A percentile compares a stretch with the other conserved stretches of the same genome.
Evolutionary conservation across 2,888 invertebrate species (phyloP).

Genomic region (Agonopterix alstromeriana): DNA sequence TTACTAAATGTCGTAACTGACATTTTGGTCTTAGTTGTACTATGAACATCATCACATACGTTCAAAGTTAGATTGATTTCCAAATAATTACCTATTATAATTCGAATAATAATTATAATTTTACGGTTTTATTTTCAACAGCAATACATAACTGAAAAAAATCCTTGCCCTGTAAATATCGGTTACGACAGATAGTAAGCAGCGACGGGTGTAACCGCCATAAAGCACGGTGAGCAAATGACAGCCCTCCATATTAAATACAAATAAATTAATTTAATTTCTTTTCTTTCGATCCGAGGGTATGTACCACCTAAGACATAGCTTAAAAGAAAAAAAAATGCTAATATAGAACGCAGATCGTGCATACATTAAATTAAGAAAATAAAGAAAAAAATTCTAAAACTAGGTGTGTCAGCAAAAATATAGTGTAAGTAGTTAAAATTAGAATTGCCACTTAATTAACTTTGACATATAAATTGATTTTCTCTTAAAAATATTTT

Average conservation of each 20-base stretch:
- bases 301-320: conserved; percentile 39
- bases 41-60: too few relatives aligned
- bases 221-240: too few relatives aligned
- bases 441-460: conserved; percentile 73
- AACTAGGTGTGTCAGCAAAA: conserved; percentile 74
- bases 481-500: conserved; percentile 70
- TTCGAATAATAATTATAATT: too few relatives aligned
- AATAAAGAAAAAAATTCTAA: conserved; percentile 46
- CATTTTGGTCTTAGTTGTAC: too few relatives aligned
- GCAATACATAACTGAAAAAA: too few relatives aligned
- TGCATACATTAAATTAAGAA: conserved; percentile 70
- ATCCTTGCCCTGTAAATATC: too few relatives aligned
- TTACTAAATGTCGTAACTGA: too few relatives aligned
- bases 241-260: too few relatives aligned
- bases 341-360: conserved; percentile 72
- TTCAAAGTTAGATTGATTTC: too few relatives aligned
- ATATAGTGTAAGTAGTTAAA: conserved; percentile 65
- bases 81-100: too few relatives aligned
- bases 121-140: conserved; percentile 7
- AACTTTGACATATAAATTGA: conserved; percentile 69
- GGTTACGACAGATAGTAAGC: too few relatives aligned
- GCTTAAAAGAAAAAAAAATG: conserved; percentile 46
- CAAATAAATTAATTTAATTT: conserved; percentile 45
- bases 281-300: conserved; percentile 28
- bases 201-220: too few relatives aligned